Conservation (phyloP, 2,113 vertebrate genomes). For the Saiga tatarica region DNA sequence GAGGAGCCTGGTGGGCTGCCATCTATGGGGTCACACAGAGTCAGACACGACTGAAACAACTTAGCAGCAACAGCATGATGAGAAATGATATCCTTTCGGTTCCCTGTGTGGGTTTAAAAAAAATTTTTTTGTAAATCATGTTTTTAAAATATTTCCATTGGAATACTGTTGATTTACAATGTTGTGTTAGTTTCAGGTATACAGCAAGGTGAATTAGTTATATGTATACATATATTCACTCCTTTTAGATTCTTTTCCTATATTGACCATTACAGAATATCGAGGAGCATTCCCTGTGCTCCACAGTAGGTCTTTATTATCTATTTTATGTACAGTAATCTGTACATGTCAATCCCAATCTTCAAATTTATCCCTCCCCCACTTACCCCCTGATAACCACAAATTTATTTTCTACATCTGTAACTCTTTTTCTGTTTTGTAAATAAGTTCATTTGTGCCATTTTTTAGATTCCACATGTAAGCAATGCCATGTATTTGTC, state of each 20-base stretch:
- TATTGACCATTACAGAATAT: background rate
- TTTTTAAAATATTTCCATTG: background rate
- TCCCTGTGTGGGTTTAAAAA: background rate
- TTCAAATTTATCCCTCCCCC: background rate
- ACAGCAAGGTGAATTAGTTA: too few relatives aligned
- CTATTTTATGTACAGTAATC: background rate
- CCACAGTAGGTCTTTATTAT: background rate
- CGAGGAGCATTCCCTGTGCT: background rate
- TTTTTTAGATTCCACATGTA: background rate
- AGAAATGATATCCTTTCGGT: background rate
- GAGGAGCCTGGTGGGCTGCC: too few relatives aligned
- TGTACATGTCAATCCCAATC: background rate
- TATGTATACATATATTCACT: background rate
- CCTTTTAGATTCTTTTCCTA: background rate
- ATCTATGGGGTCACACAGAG: too few relatives aligned
- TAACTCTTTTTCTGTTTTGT: background rate
- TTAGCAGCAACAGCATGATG: background rate
- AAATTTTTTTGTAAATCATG: background rate
- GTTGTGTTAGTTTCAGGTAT: background rate
- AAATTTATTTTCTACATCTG: background rate
- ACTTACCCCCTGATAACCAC: background rate
- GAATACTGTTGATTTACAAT: background rate
- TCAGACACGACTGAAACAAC: too few relatives aligned
- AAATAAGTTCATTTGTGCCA: background rate
- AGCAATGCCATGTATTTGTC: background rate